phyloP scores from a whole-genome alignment of 2,113 vertebrate species.

The Maccullochella peelii region DNA sequence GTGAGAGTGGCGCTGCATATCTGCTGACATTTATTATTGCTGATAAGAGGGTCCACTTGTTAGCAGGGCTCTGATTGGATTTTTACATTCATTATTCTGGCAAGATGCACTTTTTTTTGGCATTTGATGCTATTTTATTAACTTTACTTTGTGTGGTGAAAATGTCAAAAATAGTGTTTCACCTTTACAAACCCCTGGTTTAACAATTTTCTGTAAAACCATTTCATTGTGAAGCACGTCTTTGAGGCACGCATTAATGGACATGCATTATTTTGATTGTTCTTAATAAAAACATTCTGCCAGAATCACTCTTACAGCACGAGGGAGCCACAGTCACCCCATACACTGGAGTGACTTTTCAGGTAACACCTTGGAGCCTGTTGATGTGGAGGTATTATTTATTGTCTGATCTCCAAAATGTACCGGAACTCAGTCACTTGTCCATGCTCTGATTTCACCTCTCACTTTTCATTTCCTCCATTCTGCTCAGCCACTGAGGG shows the following conservation, averaged over 20 bases:
- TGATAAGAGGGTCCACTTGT: conserved; percentile 15
- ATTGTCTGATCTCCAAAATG: conserved; percentile 29
- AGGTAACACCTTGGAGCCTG: conserved; percentile 41
- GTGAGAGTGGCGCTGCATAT: not conserved
- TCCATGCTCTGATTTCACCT: conserved; percentile 12
- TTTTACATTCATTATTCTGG: conserved; percentile 55
- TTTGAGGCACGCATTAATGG: conserved; percentile 52
- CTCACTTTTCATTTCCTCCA: not conserved
- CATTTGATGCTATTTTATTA: not conserved
- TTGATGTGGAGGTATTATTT: conserved; percentile 27
- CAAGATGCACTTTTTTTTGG: conserved; percentile 30
- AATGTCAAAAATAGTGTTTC: conserved; percentile 40
- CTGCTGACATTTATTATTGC: conserved; percentile 2
- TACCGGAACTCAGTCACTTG: conserved; percentile 1
- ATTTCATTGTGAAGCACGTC: conserved; percentile 37
- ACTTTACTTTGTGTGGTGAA: conserved; percentile 8
- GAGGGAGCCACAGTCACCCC: conserved; percentile 8
- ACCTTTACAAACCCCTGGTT: not conserved
- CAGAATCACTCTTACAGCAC: conserved; percentile 23
- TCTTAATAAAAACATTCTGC: conserved; percentile 1
- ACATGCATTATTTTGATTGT: conserved; percentile 18
- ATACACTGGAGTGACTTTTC: conserved; percentile 36
- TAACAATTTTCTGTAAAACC: conserved; percentile 18
- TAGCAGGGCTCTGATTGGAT: not conserved
- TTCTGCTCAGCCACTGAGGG: conserved; percentile 87